Evolutionary conservation across 2,888 invertebrate genomes (phyloP).

Genomic region (Pristionchus arcanus): DNA sequence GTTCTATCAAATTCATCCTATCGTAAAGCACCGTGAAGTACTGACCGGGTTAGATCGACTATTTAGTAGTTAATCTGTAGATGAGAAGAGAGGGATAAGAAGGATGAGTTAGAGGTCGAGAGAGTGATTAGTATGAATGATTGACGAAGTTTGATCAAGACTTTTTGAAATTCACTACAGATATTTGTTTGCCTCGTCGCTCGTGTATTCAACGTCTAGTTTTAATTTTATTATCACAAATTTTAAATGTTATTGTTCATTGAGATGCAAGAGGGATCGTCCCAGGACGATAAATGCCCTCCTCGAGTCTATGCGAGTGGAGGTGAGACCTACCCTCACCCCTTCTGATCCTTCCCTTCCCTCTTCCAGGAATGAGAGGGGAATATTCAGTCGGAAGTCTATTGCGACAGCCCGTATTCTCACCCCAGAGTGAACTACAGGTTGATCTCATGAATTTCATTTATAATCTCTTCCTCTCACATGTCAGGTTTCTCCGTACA

Average conservation of each 20-base stretch:
- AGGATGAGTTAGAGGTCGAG: neutral
- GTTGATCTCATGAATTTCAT: neutral
- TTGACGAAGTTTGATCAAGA: neutral
- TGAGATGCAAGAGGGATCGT: slow-evolving; percentile 45
- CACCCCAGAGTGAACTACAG: neutral
- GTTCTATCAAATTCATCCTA: neutral
- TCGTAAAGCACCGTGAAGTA: neutral
- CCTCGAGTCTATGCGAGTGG: slow-evolving; percentile 23
- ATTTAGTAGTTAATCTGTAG: slow-evolving; percentile 31
- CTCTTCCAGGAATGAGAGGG: slow-evolving; percentile 22
- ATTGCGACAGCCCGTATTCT: slow-evolving; percentile 22
- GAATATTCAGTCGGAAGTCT: slow-evolving; percentile 38
- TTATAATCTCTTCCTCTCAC: slow-evolving; percentile 12
- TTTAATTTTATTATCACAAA: too few relatives aligned
- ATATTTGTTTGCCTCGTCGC: neutral
- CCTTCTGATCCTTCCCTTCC: neutral
- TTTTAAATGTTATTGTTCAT: neutral
- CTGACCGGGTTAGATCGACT: slow-evolving; percentile 22
- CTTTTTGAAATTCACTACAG: neutral
- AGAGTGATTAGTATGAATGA: neutral
- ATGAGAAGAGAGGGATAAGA: slow-evolving; percentile 15
- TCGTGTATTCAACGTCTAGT: neutral
- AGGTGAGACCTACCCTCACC: neutral
- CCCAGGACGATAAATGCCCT: neutral
- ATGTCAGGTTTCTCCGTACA: slow-evolving; percentile 69